phyloP scores from a whole-genome alignment of 2,888 invertebrate species.

The Frankliniella fusca region DNA sequence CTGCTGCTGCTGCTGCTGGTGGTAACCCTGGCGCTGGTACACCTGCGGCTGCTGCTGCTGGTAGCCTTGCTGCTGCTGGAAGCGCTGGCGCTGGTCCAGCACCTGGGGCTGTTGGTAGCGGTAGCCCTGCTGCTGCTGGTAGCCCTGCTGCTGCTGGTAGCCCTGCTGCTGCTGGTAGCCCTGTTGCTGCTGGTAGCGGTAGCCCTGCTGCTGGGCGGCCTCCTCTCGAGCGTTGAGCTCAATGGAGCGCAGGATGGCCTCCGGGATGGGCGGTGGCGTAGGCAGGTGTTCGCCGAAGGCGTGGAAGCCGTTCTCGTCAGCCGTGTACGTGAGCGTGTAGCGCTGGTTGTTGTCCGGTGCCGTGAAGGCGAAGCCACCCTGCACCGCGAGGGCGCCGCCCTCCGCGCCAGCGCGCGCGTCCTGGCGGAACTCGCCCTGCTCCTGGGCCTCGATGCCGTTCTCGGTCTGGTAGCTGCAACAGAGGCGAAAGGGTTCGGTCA shows the following conservation, averaged over 20 bases:
- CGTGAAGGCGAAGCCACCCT: slow-evolving; percentile 18
- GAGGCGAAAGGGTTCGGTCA: neutral
- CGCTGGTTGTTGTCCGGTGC: slow-evolving; percentile 3
- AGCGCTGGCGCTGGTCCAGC: neutral
- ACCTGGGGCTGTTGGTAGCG: neutral
- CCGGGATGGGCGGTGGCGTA: slow-evolving; percentile 45
- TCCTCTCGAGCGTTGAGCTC: neutral
- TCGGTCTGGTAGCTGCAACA: slow-evolving; percentile 13
- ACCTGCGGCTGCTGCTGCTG: neutral
- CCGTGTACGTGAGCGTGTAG: slow-evolving; percentile 50
- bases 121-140: neutral
- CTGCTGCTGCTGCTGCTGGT: slow-evolving; percentile 3
- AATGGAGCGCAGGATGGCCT: slow-evolving; percentile 41
- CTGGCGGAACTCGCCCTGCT: neutral
- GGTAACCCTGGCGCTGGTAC: neutral
- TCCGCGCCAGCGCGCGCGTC: neutral
- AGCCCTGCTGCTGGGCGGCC: neutral
- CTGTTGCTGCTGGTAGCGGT: neutral
- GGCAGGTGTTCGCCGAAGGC: slow-evolving; percentile 52
- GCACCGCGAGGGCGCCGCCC: neutral
- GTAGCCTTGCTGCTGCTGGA: neutral
- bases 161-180: neutral
- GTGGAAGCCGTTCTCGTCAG: slow-evolving; percentile 65
- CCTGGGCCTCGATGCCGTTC: slow-evolving; percentile 23
- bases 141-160: neutral